Conservation (phyloP, 2,113 vertebrate genomes). For the Tylochromis polylepis region DNA sequence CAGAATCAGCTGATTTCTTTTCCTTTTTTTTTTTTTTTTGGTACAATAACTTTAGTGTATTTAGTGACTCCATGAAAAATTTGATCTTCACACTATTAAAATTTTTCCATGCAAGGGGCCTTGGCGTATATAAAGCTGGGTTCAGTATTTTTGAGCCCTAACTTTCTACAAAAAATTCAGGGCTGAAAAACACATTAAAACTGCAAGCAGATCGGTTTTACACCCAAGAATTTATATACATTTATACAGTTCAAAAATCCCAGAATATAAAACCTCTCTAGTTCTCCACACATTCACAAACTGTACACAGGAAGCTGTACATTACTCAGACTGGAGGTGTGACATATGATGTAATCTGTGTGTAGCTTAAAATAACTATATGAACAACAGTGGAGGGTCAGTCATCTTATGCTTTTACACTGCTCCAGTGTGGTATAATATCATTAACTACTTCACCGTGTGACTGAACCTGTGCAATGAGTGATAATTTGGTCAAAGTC, state of each 20-base stretch:
- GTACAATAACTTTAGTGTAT: not conserved
- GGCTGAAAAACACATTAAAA: not conserved
- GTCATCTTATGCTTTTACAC: not conserved
- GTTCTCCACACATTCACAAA: not conserved
- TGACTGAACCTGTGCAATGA: constrained; percentile 1
- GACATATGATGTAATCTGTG: constrained; percentile 10
- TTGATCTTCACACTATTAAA: not conserved
- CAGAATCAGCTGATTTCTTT: not conserved
- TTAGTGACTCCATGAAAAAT: not conserved
- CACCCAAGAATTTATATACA: not conserved
- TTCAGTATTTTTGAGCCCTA: not conserved
- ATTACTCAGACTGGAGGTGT: not conserved
- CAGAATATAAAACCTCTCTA: not conserved
- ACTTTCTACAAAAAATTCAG: not conserved
- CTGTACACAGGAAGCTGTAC: not conserved
- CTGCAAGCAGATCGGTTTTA: not conserved
- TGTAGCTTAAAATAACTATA: constrained; percentile 28
- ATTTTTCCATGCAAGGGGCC: not conserved
- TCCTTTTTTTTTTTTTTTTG: fast-evolving
- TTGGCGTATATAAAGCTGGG: not conserved
- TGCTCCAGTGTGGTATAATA: not conserved
- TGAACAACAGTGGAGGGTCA: constrained; percentile 4
- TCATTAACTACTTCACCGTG: not conserved
- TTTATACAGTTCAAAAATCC: not conserved
- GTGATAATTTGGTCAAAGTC: not conserved